Evolutionary conservation across 2,888 invertebrate genomes (phyloP).

Genomic region (Drosophila differens): DNA sequence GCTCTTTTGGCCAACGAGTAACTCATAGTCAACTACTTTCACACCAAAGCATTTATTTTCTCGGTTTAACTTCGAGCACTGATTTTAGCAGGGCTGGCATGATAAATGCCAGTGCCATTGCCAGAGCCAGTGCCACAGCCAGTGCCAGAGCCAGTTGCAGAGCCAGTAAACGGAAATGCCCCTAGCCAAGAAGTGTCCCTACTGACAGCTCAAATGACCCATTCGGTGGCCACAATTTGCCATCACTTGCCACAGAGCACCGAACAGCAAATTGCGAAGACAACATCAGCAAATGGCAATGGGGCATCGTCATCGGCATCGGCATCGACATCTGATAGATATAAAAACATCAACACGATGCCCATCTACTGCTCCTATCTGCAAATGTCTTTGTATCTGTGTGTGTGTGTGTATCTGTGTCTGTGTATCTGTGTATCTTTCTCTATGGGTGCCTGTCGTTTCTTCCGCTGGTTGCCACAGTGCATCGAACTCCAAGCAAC

Average conservation of each 20-base stretch:
- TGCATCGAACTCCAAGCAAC: constrained; percentile 70
- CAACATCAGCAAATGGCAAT: constrained; percentile 36
- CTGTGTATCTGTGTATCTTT: constrained; percentile 9
- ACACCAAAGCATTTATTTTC: constrained; percentile 5
- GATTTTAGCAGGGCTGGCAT: neutral
- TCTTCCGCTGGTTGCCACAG: constrained; percentile 28
- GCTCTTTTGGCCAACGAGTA: neutral
- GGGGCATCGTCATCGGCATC: constrained; percentile 22
- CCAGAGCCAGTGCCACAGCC: neutral
- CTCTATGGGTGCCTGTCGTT: constrained; percentile 13
- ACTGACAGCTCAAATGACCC: constrained; percentile 61
- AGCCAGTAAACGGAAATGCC: constrained; percentile 45
- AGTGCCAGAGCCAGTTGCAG: neutral
- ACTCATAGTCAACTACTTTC: neutral
- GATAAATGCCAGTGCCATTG: neutral
- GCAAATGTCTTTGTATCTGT: constrained; percentile 11
- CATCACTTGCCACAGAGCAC: constrained; percentile 36
- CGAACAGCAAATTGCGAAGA: constrained; percentile 11
- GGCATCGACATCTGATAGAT: constrained; percentile 69
- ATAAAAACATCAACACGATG: constrained; percentile 76
- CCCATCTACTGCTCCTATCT: constrained; percentile 34
- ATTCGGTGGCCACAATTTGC: constrained; percentile 60
- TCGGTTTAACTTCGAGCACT: neutral
- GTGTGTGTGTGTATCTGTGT: neutral
- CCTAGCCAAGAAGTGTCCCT: constrained; percentile 50